phyloP scores from a whole-genome alignment of 2,888 invertebrate genomes.

The Autographa pulchrina region DNA sequence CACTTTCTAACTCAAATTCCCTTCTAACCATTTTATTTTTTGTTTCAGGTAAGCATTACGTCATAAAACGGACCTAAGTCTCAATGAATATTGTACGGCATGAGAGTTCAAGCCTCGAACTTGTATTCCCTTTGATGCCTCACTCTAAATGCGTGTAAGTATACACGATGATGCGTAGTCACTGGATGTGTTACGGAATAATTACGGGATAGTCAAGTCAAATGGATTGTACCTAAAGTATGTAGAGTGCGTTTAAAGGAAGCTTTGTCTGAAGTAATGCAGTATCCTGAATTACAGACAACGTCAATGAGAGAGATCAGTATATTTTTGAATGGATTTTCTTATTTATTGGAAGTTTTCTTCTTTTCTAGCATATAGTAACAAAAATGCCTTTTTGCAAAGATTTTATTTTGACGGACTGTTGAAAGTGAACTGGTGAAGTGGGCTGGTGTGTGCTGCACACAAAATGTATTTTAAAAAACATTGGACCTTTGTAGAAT shows the following conservation, averaged over 20 bases:
- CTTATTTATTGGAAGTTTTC: not conserved
- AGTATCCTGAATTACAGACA: not conserved
- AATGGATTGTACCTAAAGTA: slow-evolving; percentile 23
- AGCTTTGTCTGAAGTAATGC: slow-evolving; percentile 9
- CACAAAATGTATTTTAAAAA: not conserved
- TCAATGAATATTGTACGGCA: slow-evolving; percentile 35
- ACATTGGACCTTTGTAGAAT: not conserved
- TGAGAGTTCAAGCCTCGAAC: slow-evolving; percentile 38
- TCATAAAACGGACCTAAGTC: slow-evolving; percentile 17
- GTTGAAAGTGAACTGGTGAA: not conserved
- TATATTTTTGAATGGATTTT: not conserved
- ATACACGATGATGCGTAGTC: slow-evolving; percentile 33
- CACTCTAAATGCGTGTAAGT: slow-evolving; percentile 51
- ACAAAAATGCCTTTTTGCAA: not conserved
- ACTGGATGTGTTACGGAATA: slow-evolving; percentile 45
- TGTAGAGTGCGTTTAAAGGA: slow-evolving; percentile 24
- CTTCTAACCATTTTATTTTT: slow-evolving; percentile 25
- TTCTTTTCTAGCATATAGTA: not conserved
- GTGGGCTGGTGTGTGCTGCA: not conserved
- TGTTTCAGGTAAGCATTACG: slow-evolving; percentile 46
- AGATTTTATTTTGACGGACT: not conserved
- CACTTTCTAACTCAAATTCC: not conserved
- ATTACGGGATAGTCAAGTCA: slow-evolving; percentile 34
- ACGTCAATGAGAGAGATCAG: not conserved
- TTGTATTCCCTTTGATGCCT: slow-evolving; percentile 50